Base-by-base conservation (phyloP, 2,113 vertebrate species). In the Miniopterus natalensis region DNA sequence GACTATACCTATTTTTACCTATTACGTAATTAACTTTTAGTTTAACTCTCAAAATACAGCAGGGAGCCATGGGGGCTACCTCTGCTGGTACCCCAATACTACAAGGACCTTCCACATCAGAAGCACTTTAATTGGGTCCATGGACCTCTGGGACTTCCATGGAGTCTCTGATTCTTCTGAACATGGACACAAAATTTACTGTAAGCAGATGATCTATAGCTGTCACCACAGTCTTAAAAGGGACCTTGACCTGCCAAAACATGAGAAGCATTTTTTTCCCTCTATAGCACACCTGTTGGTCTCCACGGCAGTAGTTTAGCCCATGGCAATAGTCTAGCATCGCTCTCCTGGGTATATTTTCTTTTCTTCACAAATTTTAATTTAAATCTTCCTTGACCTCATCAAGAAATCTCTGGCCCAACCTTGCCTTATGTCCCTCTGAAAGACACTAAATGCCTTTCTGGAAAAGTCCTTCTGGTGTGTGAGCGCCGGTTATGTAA, bases 291-390 rank as follows among this genome's bases (percentile, higher is more conserved):
- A 47, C 36, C 6, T 57, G 11, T 74, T 29, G 2, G 20, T 23
- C 63, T 93, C 84, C 65, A 55, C 18, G 66, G 5, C 63, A 77
- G 79, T 3, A 79, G 15, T n/a, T 86, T 61, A 70, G 18, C 15
- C 81, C 66, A 55, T 23, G 66, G 5, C 63, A 77, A 83, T 3
- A 79, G 15, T n/a, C 83, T 61, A 70, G 18, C 15, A 49, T 75
- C 57, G 27, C 66, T 92, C 18, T 20, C 31, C 80, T 63, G 3
- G 18, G 8, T n/a, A n/a, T 45, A 23, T 83, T 70, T 51, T 66
- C 15, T 71, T 86, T 79, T 75, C 51, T 84, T 88, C 47, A 53
- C 14, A 85, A 63, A 89, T 81, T 49, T 86, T 7, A 49, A 53
- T 49, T 68, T 40, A 36, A 63, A 31, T 13, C 25, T 79, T 65